Evolutionary conservation across 2,888 invertebrate genomes (phyloP).

Genomic region (Exephanes ischioxanthus): DNA sequence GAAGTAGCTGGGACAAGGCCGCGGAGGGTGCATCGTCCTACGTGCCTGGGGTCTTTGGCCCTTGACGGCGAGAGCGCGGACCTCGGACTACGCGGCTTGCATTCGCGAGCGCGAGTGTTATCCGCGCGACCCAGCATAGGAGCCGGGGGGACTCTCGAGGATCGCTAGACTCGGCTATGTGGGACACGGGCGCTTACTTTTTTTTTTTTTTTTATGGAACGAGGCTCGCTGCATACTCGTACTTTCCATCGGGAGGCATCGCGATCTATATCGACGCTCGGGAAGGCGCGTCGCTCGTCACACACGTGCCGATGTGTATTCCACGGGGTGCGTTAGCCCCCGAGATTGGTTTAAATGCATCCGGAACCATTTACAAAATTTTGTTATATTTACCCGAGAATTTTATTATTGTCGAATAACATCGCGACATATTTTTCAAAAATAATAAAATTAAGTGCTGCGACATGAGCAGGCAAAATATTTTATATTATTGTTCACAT

Average conservation of each 20-base stretch:
- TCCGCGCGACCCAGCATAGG: slow-evolving; percentile 29
- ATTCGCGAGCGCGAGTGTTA: slow-evolving; percentile 57
- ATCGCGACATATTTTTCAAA: background rate
- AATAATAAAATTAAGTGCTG: background rate
- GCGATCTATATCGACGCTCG: background rate
- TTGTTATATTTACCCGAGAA: too few relatives aligned
- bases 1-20: slow-evolving; percentile 80
- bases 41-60: slow-evolving; percentile 77
- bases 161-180: slow-evolving; percentile 58
- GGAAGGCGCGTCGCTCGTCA: background rate
- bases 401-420: background rate
- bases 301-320: slow-evolving; percentile 16
- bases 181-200: slow-evolving; percentile 42
- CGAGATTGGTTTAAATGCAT: background rate
- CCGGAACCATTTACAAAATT: background rate
- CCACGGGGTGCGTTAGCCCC: background rate
- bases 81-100: slow-evolving; percentile 57
- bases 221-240: slow-evolving; percentile 9
- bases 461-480: background rate
- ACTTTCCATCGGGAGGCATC: background rate
- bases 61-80: slow-evolving; percentile 57
- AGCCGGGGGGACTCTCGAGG: slow-evolving; percentile 33
- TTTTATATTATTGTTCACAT: background rate
- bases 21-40: slow-evolving; percentile 82
- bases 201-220: background rate